A percentile compares a stretch with the other conserved stretches of the same genome.
These are phyloP conservation scores for Bathynomus jamesi DNA, from an alignment of 1,140 invertebrate species.

Conservation along the genomic window DNA sequence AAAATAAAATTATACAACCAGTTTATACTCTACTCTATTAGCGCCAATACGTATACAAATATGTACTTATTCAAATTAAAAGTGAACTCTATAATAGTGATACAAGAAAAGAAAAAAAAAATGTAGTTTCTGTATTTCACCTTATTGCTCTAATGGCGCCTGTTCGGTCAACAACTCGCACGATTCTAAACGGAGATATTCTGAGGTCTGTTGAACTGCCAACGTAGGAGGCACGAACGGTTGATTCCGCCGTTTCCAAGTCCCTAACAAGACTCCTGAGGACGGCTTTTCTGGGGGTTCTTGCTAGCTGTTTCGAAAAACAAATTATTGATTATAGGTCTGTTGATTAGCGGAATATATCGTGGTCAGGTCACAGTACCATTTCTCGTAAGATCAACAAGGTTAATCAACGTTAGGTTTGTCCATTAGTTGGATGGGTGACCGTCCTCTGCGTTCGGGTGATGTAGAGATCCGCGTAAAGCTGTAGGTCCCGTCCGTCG, in stretches of 20 bases:
- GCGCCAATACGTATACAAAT: too few relatives aligned
- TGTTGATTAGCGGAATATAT: too few relatives aligned
- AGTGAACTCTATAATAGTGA: too few relatives aligned
- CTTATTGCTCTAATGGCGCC: constrained; percentile 58
- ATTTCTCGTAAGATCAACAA: too few relatives aligned
- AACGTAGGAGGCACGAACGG: constrained; percentile 7
- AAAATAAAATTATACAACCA: background rate
- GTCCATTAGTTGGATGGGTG: too few relatives aligned
- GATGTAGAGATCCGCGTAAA: too few relatives aligned
- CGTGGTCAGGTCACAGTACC: too few relatives aligned
- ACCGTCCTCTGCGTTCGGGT: too few relatives aligned
- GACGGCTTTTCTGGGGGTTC: constrained; percentile 47
- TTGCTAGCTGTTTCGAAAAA: constrained; percentile 42
- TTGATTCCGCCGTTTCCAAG: constrained; percentile 35
- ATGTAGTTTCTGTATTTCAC: background rate
- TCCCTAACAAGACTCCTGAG: constrained; percentile 43
- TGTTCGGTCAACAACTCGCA: constrained; percentile 60
- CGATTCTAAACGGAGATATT: constrained; percentile 61
- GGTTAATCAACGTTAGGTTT: too few relatives aligned
- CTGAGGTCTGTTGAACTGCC: constrained; percentile 18
- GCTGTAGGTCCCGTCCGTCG: too few relatives aligned
- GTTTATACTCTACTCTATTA: too few relatives aligned
- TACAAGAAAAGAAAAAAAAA: background rate
- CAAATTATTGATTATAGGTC: background rate
- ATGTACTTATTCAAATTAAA: too few relatives aligned